phyloP scores from a whole-genome alignment of 1,140 invertebrate genomes.

The Oryzaephilus surinamensis region DNA sequence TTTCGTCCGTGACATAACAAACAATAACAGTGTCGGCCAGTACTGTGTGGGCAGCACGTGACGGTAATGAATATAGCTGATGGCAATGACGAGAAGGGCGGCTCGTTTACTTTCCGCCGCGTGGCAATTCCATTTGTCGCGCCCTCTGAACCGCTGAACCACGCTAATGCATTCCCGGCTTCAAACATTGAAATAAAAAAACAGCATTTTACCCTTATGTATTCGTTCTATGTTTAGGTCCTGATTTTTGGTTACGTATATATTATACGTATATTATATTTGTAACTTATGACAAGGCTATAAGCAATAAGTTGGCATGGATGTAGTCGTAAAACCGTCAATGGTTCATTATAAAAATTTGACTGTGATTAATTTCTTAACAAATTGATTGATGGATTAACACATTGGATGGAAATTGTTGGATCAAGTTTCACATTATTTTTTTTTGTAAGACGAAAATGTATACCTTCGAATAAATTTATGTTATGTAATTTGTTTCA shows the following conservation, averaged over 20 bases:
- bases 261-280: too few species aligned
- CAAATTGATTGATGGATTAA: conserved; percentile 16
- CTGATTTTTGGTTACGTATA: too few species aligned
- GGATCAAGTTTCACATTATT: too few species aligned
- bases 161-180: conserved; percentile 23
- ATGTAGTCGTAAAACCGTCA: too few species aligned
- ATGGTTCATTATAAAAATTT: conserved; percentile 11
- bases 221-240: too few species aligned
- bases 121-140: conserved; percentile 24
- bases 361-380: conserved; percentile 12
- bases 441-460: too few species aligned
- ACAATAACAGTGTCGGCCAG: conserved; percentile 23
- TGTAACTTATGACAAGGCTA: conserved; percentile 15
- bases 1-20: conserved; percentile 18
- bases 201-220: too few species aligned
- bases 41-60: conserved; percentile 24
- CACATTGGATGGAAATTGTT: too few species aligned
- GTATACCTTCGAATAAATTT: too few species aligned
- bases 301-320: too few species aligned
- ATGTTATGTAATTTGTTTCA: too few species aligned
- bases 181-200: too few species aligned
- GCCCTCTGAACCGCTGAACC: conserved; percentile 17
- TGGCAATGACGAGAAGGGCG: conserved; percentile 15
- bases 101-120: conserved; percentile 20
- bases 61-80: conserved; percentile 25